phyloP scores from a whole-genome alignment of 2,888 invertebrate genomes.

The Tipula confusa region DNA sequence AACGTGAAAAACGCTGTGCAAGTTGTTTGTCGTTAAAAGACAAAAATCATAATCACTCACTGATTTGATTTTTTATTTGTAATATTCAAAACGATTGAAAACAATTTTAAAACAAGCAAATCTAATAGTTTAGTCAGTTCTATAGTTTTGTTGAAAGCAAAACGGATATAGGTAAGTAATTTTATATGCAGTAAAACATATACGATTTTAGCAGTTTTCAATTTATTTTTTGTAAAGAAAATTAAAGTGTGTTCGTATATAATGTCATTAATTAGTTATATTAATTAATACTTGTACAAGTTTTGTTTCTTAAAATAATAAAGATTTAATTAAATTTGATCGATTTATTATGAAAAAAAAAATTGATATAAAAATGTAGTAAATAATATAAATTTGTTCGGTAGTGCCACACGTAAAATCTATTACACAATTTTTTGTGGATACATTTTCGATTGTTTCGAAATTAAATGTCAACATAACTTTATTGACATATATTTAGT shows the following conservation, averaged over 20 bases:
- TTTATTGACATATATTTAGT: background rate
- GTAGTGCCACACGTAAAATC: background rate
- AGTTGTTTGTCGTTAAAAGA: background rate
- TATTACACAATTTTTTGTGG: background rate
- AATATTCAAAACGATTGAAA: background rate
- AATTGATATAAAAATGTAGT: background rate
- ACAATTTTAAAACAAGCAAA: background rate
- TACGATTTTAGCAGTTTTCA: background rate
- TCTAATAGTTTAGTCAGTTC: background rate
- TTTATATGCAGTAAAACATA: background rate
- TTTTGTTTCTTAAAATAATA: too few relatives aligned
- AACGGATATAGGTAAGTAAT: background rate
- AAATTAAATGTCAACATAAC: background rate
- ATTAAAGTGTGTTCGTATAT: too few relatives aligned
- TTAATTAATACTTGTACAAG: too few relatives aligned
- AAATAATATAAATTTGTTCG: background rate
- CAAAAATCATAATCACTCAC: background rate
- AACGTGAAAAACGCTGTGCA: background rate
- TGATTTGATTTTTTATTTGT: background rate
- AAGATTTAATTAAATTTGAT: background rate
- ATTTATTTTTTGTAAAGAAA: too few relatives aligned
- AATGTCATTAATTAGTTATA: too few relatives aligned
- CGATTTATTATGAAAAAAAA: background rate
- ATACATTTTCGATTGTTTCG: background rate
- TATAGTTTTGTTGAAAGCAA: background rate